Percentiles rank a stretch among this genome's conserved stretches.
These are phyloP conservation scores for Drosophila sordidapex DNA, from an alignment of 2,888 invertebrate genomes.

Conservation along the genomic window DNA sequence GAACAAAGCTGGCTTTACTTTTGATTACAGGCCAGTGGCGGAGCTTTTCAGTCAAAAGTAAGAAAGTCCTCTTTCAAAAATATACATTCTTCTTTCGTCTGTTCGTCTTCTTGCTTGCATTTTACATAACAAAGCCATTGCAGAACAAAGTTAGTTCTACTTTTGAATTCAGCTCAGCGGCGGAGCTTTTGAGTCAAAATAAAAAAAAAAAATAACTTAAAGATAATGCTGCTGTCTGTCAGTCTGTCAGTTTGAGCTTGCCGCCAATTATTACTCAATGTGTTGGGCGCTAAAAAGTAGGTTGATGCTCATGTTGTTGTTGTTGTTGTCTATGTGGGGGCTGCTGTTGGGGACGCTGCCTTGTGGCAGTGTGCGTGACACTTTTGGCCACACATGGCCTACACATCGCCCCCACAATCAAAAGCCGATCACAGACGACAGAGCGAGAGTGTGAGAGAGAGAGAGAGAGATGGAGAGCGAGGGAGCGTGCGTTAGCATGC, in stretches of 20 bases:
- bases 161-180: background rate
- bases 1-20: background rate
- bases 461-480: background rate
- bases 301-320: constrained; percentile 52
- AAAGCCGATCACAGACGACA: constrained; percentile 49
- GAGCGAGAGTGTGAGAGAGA: background rate
- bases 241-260: constrained; percentile 21
- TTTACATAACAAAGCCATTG: background rate
- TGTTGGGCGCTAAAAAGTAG: constrained; percentile 68
- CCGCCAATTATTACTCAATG: constrained; percentile 74
- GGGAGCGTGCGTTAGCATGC: background rate
- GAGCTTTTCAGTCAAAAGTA: background rate
- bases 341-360: constrained; percentile 33
- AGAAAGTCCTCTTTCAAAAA: background rate
- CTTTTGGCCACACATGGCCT: constrained; percentile 67
- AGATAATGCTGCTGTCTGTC: constrained; percentile 2
- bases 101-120: background rate
- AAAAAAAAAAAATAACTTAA: background rate
- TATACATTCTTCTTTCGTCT: background rate
- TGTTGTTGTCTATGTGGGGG: constrained; percentile 48
- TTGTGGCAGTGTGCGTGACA: constrained; percentile 64
- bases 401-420: constrained; percentile 70
- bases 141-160: background rate
- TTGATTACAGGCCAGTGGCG: background rate
- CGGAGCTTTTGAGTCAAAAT: background rate